Evolutionary conservation across 2,797 vertebrate genomes (phyloP), one percentile per base, ranked within the genome.

Genomic region (Alosa sapidissima): DNA sequence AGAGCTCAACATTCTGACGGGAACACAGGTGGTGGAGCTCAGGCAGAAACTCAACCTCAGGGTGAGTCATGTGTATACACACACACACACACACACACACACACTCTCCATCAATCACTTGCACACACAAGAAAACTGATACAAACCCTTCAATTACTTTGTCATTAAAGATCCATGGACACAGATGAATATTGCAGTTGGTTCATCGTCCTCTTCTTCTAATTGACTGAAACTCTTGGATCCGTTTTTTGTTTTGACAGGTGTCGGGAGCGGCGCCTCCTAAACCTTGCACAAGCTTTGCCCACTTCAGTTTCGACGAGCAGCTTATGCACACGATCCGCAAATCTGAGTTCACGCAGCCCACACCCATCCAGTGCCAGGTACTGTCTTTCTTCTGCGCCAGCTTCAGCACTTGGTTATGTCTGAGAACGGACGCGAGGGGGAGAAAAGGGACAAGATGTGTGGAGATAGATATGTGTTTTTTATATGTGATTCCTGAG

Each of bases 341-440:
- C 91, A 99, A 99, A 93, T 99, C 98, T 0, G 98, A 99, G 88
- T 99, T 98, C 90, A 99, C 98, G 36, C 97, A 99, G 81, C 98
- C 98, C 48, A 99, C 98, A 24, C 98, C 98, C 14, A 99, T 99
- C 91, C 98, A 99, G 85, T 99, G 98, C 90, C 98, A 99, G 97
- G 98, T 99, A 92, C 88, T 0, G 51, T 83, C 19, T 14, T 81
- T 90, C 85, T 33, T 5, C 82, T 90, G 84, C n/a, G 7, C 33
- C 21, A 4, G 13, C n/a, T n/a, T n/a, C n/a, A n/a, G n/a, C n/a
- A n/a, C 58, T 62, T n/a, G 7, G 6, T 24, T 24, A n/a, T 62
- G 58, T 6, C 7, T 24, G n/a, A 14, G 58, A 9, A 24, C 7
- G n/a, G 21, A 5, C 8, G 0, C 7, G 5, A 2, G 21, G 58